Conservation (phyloP, 1,140 invertebrate species). For the Nymphalis io region DNA sequence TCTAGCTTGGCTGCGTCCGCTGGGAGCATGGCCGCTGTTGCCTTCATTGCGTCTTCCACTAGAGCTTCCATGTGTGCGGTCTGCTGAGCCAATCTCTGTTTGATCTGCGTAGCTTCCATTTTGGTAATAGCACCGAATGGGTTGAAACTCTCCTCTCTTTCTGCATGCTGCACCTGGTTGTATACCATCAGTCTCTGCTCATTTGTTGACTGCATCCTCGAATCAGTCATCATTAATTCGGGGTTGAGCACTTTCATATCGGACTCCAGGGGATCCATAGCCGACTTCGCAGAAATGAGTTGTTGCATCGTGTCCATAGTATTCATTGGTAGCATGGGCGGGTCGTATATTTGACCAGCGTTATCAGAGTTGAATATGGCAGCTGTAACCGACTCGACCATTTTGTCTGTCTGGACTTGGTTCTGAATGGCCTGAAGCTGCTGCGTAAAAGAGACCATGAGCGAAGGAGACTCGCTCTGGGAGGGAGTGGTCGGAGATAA, state of each 20-base stretch:
- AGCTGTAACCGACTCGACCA: conserved; percentile 77
- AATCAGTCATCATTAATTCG: conserved; percentile 60
- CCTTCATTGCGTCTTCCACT: conserved; percentile 78
- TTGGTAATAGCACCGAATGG: conserved; percentile 67
- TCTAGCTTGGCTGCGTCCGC: conserved; percentile 82
- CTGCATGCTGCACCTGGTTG: conserved; percentile 57
- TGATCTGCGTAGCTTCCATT: conserved; percentile 70
- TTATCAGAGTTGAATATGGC: conserved; percentile 77
- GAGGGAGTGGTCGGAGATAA: conserved; percentile 60
- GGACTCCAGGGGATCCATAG: conserved; percentile 49
- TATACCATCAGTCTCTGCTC: conserved; percentile 60
- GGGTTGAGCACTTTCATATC: conserved; percentile 65
- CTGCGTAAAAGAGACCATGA: conserved; percentile 67
- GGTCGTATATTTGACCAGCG: conserved; percentile 60
- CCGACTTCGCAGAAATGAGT: conserved; percentile 56
- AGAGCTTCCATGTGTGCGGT: conserved; percentile 75
- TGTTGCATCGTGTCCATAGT: conserved; percentile 63
- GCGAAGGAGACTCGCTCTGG: conserved; percentile 56
- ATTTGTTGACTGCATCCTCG: conserved; percentile 45
- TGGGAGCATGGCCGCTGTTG: conserved; percentile 73
- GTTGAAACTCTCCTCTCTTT: conserved; percentile 53
- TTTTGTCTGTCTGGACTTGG: conserved; percentile 77
- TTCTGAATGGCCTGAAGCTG: conserved; percentile 76
- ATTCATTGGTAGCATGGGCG: conserved; percentile 54
- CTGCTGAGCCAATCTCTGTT: conserved; percentile 78